These are phyloP conservation scores for Ophioderma brevispina DNA, from an alignment of 35 echinoderm and acorn worm species.

Conservation along the genomic window DNA sequence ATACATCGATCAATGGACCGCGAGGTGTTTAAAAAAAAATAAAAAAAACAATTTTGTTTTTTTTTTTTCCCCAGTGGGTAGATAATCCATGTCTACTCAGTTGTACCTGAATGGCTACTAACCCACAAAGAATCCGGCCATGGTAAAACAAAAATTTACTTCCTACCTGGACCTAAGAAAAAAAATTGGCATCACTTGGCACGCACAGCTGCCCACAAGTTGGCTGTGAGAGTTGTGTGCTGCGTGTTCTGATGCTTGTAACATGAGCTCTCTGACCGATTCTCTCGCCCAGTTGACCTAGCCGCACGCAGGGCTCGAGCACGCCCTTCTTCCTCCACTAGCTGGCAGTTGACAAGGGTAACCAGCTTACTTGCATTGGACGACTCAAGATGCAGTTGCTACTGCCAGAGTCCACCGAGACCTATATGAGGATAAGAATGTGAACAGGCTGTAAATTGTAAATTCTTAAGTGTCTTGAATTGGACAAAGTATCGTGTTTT, in stretches of 20 bases:
- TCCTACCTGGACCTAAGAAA: conserved; percentile 93
- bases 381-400: conserved; percentile 58
- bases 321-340: conserved; percentile 91
- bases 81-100: too few relatives aligned
- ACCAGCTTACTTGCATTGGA: conserved; percentile 94
- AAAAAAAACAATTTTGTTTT: too few relatives aligned
- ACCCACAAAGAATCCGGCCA: too few relatives aligned
- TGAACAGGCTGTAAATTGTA: too few relatives aligned
- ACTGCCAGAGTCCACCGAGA: background rate
- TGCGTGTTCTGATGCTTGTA: conserved; percentile 98
- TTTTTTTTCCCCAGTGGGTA: too few relatives aligned
- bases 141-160: too few relatives aligned
- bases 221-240: conserved; percentile 85
- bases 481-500: too few relatives aligned
- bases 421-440: background rate
- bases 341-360: conserved; percentile 89
- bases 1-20: too few relatives aligned
- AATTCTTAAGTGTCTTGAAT: too few relatives aligned
- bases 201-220: conserved; percentile 94
- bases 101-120: too few relatives aligned
- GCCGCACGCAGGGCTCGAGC: conserved; percentile 84
- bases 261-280: conserved; percentile 91
- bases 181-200: conserved; percentile 95
- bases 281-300: conserved; percentile 85
- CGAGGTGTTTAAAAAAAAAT: too few relatives aligned